Conservation (phyloP, 2,888 invertebrate species). For the Zhuqinia jingwanae region DNA sequence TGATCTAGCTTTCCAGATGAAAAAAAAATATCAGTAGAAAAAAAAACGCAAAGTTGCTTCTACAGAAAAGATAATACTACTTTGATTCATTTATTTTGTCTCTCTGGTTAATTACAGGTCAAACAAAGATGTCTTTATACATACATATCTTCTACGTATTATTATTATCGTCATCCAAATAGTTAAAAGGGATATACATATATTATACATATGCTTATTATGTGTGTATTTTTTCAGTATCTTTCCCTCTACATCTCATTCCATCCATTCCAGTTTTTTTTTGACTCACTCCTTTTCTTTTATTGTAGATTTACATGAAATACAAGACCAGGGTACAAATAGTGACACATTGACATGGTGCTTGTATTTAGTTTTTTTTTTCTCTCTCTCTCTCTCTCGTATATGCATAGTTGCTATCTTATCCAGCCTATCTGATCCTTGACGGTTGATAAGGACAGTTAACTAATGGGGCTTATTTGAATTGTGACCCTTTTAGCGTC, state of each 20-base stretch:
- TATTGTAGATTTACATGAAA: slow-evolving; percentile 14
- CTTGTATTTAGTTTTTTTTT: slow-evolving; percentile 10
- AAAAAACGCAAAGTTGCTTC: too few relatives aligned
- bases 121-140: slow-evolving; percentile 46
- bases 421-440: slow-evolving; percentile 13
- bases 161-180: background rate
- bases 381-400: background rate
- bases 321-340: slow-evolving; percentile 27
- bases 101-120: slow-evolving; percentile 66
- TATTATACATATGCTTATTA: background rate
- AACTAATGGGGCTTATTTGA: too few relatives aligned
- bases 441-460: slow-evolving; percentile 17
- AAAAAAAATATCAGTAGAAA: background rate
- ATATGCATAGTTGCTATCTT: slow-evolving; percentile 8
- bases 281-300: background rate
- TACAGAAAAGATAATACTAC: background rate
- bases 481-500: too few relatives aligned
- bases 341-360: slow-evolving; percentile 56
- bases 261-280: background rate
- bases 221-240: background rate
- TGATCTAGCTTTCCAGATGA: background rate
- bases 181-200: background rate
- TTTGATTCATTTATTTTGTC: slow-evolving; percentile 68
- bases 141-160: too few relatives aligned
- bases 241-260: background rate